phyloP scores from a whole-genome alignment of 2,888 invertebrate species.

The Gasteruption jaculator region DNA sequence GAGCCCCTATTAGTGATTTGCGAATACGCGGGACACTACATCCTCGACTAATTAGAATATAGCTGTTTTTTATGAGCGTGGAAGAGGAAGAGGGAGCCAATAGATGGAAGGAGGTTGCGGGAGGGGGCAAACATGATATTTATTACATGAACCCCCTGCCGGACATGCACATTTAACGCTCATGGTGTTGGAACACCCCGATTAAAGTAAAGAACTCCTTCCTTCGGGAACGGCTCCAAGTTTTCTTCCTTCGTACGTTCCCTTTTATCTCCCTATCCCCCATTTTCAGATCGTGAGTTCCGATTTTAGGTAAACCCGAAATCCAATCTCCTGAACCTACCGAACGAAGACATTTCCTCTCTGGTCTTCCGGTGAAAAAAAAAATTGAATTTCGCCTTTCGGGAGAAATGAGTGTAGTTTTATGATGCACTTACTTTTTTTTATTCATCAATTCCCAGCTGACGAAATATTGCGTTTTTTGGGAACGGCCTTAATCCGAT shows the following conservation, averaged over 20 bases:
- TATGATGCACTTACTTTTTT: no score
- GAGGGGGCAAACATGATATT: conserved; percentile 42
- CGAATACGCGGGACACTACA: conserved; percentile 29
- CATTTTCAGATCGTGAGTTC: conserved; percentile 14
- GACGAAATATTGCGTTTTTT: no score
- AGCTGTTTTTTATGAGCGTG: conserved; percentile 53
- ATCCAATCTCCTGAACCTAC: no score
- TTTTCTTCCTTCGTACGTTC: conserved; percentile 19
- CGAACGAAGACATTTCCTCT: no score
- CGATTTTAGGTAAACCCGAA: no score
- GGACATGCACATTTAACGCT: conserved; percentile 51
- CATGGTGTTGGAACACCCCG: conserved; percentile 26
- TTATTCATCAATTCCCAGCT: no score
- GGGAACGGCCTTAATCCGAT: no score
- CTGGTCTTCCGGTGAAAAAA: no score
- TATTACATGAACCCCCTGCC: conserved; percentile 49
- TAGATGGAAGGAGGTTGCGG: conserved; percentile 30
- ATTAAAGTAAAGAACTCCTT: conserved; percentile 19
- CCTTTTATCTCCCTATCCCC: conserved; percentile 5
- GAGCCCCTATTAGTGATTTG: conserved; percentile 7
- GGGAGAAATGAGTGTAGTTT: conserved; percentile 4
- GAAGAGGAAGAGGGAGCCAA: conserved; percentile 50
- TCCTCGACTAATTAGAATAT: conserved; percentile 49
- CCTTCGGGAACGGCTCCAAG: conserved; percentile 14
- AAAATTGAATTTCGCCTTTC: conserved; percentile 5